Base-by-base conservation (phyloP, 2,888 invertebrate genomes). In the Protodeltote pygarga region DNA sequence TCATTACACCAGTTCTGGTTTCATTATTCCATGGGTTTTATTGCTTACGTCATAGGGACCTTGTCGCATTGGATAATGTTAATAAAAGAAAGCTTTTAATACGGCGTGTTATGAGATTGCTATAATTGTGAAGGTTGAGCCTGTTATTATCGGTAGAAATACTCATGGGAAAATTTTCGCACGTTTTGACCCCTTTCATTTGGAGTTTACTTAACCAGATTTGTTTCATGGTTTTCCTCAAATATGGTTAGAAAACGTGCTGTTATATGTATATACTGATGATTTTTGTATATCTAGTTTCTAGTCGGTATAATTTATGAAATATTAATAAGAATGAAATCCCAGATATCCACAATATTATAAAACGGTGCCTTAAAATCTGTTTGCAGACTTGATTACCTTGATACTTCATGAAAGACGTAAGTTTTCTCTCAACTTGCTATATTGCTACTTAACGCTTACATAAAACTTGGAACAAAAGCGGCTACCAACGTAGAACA, bases 391-490 rank as follows among this genome's bases (percentile, higher is more conserved):
- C 23, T 59, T 41, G n/a, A 17, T 40, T 57, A 54, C 54, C 54
- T 47, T 38, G 29, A 24, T 38, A 31, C 38, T 41, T 48, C 13
- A 24, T 24, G 17, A 63, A 55, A 39, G 57, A 33, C 64, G 24
- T 57, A 45, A 60, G 25, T 50, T 33, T 40, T 40, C 13, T 50
- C 38, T 39, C 31, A 46, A 39, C 46, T 64, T 42, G 24, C 25
- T 24, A 28, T 58, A 40, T 59, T 35, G 28, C 41, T 45, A 21
- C 41, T 48, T 42, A 42, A 46, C 29, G 44, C 48, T 50, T 55
- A 59, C 41, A 63, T 59, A 59, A 66, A 66, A 62, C 49, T 60
- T 49, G 25, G 24, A 51, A 71, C 65, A 70, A 72, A 64, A 58
- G 54, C 34, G 15, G 24, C n/a, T 5, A 38, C 27, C 33, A 58